phyloP scores from a whole-genome alignment of 2,113 vertebrate genomes.

The Cromileptes altivelis region DNA sequence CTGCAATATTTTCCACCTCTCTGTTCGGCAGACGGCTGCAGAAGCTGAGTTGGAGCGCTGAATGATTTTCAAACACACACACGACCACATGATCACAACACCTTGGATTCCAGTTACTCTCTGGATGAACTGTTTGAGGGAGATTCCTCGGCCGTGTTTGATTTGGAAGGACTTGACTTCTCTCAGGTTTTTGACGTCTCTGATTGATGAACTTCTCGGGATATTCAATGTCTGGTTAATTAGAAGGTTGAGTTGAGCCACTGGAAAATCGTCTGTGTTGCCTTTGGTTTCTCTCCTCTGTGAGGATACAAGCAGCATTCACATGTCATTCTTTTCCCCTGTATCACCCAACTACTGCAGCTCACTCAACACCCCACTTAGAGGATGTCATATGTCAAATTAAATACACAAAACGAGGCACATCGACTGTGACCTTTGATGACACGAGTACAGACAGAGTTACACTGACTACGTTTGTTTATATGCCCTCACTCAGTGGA shows the following conservation, averaged over 20 bases:
- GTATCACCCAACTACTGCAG: slow-evolving; percentile 1
- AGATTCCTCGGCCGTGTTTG: slow-evolving; percentile 62
- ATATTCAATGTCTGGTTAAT: slow-evolving; percentile 72
- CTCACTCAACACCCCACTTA: not conserved
- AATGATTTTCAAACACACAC: slow-evolving; percentile 26
- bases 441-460: not conserved
- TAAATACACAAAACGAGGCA: not conserved
- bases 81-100: slow-evolving; percentile 18
- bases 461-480: too few relatives aligned
- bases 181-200: slow-evolving; percentile 56
- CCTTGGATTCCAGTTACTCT: slow-evolving; percentile 48
- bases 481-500: too few relatives aligned
- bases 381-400: not conserved
- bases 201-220: slow-evolving; percentile 74
- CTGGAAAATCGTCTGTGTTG: slow-evolving; percentile 67
- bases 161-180: slow-evolving; percentile 59
- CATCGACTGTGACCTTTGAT: not conserved
- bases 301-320: slow-evolving; percentile 25
- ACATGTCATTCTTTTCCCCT: slow-evolving; percentile 18
- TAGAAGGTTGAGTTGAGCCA: slow-evolving; percentile 56
- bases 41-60: not conserved
- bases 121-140: slow-evolving; percentile 42
- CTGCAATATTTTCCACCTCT: slow-evolving; percentile 15
- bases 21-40: slow-evolving; percentile 3
- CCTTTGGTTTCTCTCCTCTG: slow-evolving; percentile 50